Base-by-base conservation (phyloP, 2,888 invertebrate species). In the Leucophenga montana region DNA sequence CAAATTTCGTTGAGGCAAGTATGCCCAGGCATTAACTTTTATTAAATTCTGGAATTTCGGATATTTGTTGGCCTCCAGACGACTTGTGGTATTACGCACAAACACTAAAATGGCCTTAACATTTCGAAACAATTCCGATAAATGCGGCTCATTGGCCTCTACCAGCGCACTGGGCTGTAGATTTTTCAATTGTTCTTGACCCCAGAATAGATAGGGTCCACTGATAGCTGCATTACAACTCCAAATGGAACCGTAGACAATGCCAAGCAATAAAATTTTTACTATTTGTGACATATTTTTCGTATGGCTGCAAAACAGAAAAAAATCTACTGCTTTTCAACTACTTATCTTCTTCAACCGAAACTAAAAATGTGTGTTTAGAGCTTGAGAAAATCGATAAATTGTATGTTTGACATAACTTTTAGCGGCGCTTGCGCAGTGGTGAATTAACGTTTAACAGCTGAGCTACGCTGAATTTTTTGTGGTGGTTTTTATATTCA, bases 151-250 rank as follows among this genome's bases (percentile, higher is more conserved):
- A 66, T 90, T 90, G 54, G 91, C 80, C 66, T 89, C 90, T 71
- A 89, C 89, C 44, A 92, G 78, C 1, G 91, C 91, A 46, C 91
- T 90, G 39, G 90, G 83, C 70, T 89, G 89, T 71, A 90, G 89
- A 53, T 88, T 88, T 44, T 88, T 87, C 0, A 92, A 82, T 8
- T 90, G 88, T 61, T 90, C 89, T 4, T 91, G 91, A 0, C 92
- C 92, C 87, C 92, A 92, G 77, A 92, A 90, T 5, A 92, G 76
- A 79, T 91, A 92, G 0, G 92, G 92, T 0, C 92, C 92, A 85
- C 91, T 91, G 48, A 91, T 85, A 76, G 90, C 90, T 6, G 89
- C 90, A 56, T 85, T 84, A 31, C 86, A 79, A 39, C 76, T 69
- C 54, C 76, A 68, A 56, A 76, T 75, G 74, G 87, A 72, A 70